Evolutionary conservation across 1,140 invertebrate genomes (phyloP).

Genomic region (Pristionchus pacificus): DNA sequence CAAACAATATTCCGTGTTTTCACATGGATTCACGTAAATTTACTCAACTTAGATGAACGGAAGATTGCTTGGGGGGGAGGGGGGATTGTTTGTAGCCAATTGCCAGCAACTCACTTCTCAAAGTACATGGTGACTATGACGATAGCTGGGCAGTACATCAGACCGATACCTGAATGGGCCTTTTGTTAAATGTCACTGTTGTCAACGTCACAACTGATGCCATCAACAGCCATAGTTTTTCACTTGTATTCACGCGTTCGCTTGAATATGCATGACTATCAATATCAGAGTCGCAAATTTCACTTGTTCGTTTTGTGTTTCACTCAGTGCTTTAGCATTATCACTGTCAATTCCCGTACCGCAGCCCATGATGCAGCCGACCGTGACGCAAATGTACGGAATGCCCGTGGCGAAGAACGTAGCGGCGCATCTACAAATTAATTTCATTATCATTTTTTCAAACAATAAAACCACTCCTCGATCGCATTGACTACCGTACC

Average conservation of each 20-base stretch:
- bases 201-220: no score
- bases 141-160: conserved; percentile 85
- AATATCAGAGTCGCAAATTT: no score
- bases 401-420: conserved; percentile 50
- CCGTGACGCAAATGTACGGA: conserved; percentile 80
- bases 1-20: no score
- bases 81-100: background rate
- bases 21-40: background rate
- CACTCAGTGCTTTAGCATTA: no score
- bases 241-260: no score
- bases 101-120: conserved; percentile 66
- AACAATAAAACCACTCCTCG: background rate
- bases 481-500: background rate
- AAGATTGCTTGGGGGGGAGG: conserved; percentile 2
- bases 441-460: background rate
- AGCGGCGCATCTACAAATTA: conserved; percentile 60
- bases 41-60: background rate
- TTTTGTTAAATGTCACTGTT: no score
- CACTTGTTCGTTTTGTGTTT: no score
- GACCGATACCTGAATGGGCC: no score
- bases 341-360: no score
- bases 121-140: conserved; percentile 88
- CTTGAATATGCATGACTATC: no score
- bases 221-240: no score
- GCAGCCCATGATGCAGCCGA: conserved; percentile 72